phyloP scores from a whole-genome alignment of 2,888 invertebrate genomes.

The Acleris literana region DNA sequence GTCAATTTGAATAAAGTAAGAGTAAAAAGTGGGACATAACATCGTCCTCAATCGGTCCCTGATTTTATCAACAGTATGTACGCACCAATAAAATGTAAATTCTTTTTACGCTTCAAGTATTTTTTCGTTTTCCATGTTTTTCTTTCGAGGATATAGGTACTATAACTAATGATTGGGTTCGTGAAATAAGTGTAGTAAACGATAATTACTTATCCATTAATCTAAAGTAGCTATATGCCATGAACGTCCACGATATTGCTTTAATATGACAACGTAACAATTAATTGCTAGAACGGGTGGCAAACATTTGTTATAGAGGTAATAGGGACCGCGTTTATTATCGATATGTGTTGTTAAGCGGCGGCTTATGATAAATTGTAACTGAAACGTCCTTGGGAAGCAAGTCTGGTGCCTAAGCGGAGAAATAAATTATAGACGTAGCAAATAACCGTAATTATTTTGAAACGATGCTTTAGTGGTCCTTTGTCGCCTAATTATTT shows the following conservation, averaged over 20 bases:
- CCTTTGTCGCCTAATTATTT: conserved; percentile 40
- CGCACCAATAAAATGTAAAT: conserved; percentile 54
- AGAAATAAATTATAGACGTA: conserved; percentile 36
- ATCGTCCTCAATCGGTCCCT: conserved; percentile 61
- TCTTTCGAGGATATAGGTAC: background rate
- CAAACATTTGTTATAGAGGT: conserved; percentile 16
- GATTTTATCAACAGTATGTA: conserved; percentile 60
- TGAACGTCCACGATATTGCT: conserved; percentile 15
- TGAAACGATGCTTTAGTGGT: conserved; percentile 37
- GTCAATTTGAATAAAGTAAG: conserved; percentile 71
- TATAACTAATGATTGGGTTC: background rate
- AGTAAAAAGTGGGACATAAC: conserved; percentile 67
- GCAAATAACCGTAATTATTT: conserved; percentile 37
- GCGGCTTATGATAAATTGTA: conserved; percentile 24
- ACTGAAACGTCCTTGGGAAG: conserved; percentile 13
- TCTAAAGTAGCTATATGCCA: conserved; percentile 7
- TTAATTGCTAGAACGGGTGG: conserved; percentile 23
- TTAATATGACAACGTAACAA: conserved; percentile 22
- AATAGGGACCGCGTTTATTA: conserved; percentile 13
- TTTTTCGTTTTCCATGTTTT: background rate
- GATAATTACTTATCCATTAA: conserved; percentile 7
- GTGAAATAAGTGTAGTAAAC: background rate
- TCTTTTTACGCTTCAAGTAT: conserved; percentile 56
- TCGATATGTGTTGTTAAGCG: conserved; percentile 9
- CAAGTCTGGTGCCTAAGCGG: conserved; percentile 19